phyloP scores from a whole-genome alignment of 2,888 invertebrate genomes.

The Lepidochrysops patricia region DNA sequence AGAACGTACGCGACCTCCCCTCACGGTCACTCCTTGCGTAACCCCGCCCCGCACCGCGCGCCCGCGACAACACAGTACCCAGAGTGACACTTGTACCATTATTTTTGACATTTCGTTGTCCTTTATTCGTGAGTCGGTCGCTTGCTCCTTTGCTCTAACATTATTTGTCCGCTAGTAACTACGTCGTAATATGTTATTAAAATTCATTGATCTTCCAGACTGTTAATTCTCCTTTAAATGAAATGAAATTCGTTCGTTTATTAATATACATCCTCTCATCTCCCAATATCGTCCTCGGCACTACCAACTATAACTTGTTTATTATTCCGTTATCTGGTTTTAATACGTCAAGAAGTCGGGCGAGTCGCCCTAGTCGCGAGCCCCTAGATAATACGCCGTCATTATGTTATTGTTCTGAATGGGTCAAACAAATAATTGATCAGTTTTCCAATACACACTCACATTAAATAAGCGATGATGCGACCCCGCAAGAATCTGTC shows the following conservation, averaged over 20 bases:
- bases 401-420: background rate
- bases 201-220: no score
- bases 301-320: no score
- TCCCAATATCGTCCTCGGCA: no score
- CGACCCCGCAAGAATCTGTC: constrained; percentile 36
- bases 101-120: constrained; percentile 21
- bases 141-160: no score
- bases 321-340: background rate
- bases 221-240: no score
- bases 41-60: no score
- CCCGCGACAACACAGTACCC: constrained; percentile 59
- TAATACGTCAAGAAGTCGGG: background rate
- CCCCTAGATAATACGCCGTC: no score
- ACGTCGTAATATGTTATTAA: no score
- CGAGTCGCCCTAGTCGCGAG: background rate
- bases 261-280: no score
- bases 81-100: constrained; percentile 24
- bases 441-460: constrained; percentile 62
- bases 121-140: background rate
- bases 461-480: constrained; percentile 42
- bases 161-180: no score
- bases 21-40: constrained; percentile 69
- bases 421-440: constrained; percentile 40
- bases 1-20: constrained; percentile 68
- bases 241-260: no score